These are phyloP conservation scores for Drosophila sp. DNA, from an alignment of 1,140 invertebrate genomes.

Conservation along the genomic window DNA sequence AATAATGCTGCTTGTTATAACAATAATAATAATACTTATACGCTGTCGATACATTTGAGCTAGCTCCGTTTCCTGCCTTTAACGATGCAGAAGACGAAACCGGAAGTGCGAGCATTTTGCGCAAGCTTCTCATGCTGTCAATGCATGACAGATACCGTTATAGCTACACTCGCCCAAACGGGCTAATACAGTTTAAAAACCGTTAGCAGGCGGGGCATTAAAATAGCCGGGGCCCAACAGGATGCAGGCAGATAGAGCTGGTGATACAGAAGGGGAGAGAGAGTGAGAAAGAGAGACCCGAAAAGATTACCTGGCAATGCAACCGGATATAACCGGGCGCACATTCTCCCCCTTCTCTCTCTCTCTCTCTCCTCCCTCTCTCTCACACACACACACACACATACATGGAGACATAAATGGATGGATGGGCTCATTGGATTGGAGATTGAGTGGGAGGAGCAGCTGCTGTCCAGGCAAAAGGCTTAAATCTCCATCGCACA, in stretches of 20 bases:
- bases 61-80: constrained; percentile 69
- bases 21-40: constrained; percentile 30
- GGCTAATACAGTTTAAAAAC: constrained; percentile 78
- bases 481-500: constrained; percentile 81
- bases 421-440: constrained; percentile 49
- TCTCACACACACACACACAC: constrained; percentile 6
- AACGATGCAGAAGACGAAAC: constrained; percentile 65
- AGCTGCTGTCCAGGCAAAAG: constrained; percentile 44
- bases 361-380: no score
- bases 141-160: constrained; percentile 61
- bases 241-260: neutral
- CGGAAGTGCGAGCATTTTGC: constrained; percentile 76
- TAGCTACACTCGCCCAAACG: constrained; percentile 27
- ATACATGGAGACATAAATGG: constrained; percentile 45
- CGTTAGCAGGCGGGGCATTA: constrained; percentile 57
- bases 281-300: constrained; percentile 33
- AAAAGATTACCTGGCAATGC: constrained; percentile 81
- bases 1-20: constrained; percentile 32
- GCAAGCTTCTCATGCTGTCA: constrained; percentile 51
- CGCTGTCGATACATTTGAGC: constrained; percentile 24
- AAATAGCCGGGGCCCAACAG: constrained; percentile 49
- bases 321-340: constrained; percentile 67
- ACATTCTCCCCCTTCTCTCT: no score
- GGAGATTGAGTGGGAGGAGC: constrained; percentile 8
- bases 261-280: constrained; percentile 19